phyloP scores from a whole-genome alignment of 2,888 invertebrate species.

The Pristionchus entomophagus region DNA sequence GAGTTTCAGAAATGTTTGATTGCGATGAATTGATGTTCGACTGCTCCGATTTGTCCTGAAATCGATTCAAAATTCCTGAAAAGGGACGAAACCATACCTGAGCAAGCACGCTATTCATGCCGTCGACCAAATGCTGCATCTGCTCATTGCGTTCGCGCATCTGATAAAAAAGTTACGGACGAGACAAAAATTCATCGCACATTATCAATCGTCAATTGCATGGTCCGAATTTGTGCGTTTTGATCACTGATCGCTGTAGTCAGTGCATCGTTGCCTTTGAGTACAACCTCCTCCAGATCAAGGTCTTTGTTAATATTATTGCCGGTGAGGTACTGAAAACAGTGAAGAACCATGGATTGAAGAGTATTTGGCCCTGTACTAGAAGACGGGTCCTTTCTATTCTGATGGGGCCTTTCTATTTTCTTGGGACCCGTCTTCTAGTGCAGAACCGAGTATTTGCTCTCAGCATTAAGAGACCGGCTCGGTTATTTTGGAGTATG shows the following conservation, averaged over 20 bases:
- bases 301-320: not conserved
- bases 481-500: too few species aligned
- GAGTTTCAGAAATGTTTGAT: not conserved
- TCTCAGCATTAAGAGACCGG: too few species aligned
- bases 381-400: too few species aligned
- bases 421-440: too few species aligned
- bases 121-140: not conserved
- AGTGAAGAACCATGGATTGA: not conserved
- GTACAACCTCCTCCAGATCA: not conserved
- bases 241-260: not conserved
- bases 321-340: not conserved
- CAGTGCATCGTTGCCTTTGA: not conserved
- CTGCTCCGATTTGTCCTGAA: too few species aligned
- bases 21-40: not conserved
- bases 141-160: not conserved
- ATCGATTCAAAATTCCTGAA: not conserved
- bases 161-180: not conserved
- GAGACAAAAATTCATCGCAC: not conserved
- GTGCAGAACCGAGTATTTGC: not conserved
- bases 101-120: not conserved
- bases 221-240: not conserved
- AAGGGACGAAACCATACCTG: not conserved
- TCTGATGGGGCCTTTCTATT: not conserved
- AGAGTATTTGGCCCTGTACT: too few species aligned
- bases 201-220: not conserved